These are phyloP conservation scores for Mormoops blainvillei DNA, from an alignment of 2,113 vertebrate genomes.

Conservation along the genomic window DNA sequence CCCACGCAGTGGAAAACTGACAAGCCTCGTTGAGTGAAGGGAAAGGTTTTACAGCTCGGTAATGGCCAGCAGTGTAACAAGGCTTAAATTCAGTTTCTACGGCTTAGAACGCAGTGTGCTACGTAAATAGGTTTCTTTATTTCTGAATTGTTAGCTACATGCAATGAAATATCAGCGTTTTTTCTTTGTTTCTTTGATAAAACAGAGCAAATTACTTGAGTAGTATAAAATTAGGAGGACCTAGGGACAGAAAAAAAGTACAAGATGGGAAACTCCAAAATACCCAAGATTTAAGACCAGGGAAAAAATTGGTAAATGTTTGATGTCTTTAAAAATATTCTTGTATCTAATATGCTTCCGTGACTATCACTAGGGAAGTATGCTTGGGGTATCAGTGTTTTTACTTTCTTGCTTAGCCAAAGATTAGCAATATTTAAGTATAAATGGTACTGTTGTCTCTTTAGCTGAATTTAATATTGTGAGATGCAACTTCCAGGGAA, in stretches of 20 bases:
- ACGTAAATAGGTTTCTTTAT: conserved; percentile 64
- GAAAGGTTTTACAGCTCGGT: not conserved
- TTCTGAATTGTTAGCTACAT: conserved; percentile 70
- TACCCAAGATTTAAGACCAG: not conserved
- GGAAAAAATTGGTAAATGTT: not conserved
- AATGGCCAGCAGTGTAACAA: conserved; percentile 30
- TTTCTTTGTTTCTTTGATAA: conserved; percentile 42
- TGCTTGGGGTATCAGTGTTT: conserved; percentile 51
- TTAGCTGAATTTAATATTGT: conserved; percentile 50
- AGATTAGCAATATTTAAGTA: conserved; percentile 48
- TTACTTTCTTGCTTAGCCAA: conserved; percentile 63
- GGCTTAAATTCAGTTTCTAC: conserved; percentile 54
- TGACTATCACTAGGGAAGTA: conserved; percentile 8
- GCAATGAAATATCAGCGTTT: conserved; percentile 33
- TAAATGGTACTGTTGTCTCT: conserved; percentile 66
- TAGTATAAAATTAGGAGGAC: conserved; percentile 43
- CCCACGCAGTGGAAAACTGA: not conserved
- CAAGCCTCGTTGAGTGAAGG: conserved; percentile 66
- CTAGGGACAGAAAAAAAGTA: conserved; percentile 37
- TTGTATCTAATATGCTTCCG: conserved; percentile 37
- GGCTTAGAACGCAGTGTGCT: conserved; percentile 41
- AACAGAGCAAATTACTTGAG: not conserved
- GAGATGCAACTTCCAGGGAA: conserved; percentile 62
- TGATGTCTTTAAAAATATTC: conserved; percentile 36
- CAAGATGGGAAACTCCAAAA: conserved; percentile 52